These are phyloP conservation scores for Meghimatium bilineatum DNA, from an alignment of 2,888 invertebrate species.

Conservation along the genomic window DNA sequence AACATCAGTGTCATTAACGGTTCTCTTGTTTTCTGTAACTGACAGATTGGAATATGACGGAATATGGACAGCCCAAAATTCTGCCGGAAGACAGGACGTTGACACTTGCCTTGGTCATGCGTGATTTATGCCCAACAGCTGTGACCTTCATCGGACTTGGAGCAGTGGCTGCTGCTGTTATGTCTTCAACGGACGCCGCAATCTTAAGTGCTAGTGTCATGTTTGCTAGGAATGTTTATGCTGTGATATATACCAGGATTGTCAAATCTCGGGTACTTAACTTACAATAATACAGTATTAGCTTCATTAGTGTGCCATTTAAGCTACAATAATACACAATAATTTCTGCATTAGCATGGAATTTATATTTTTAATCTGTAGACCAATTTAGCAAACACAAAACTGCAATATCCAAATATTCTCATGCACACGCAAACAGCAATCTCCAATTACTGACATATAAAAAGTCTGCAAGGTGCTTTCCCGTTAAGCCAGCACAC, in stretches of 20 bases:
- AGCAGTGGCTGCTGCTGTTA: slow-evolving; percentile 98
- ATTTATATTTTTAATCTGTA: no score
- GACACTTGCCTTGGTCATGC: slow-evolving; percentile 97
- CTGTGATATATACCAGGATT: slow-evolving; percentile 92
- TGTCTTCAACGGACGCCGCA: slow-evolving; percentile 99
- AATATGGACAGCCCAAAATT: slow-evolving; percentile 79
- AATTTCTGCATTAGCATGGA: no score
- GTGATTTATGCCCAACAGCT: slow-evolving; percentile 95
- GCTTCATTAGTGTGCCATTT: no score
- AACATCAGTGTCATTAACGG: no score
- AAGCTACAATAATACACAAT: no score
- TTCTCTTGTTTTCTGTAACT: not conserved
- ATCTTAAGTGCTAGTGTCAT: slow-evolving; percentile 98
- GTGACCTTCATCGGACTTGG: slow-evolving; percentile 98
- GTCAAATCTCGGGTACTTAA: not conserved
- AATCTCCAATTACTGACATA: no score
- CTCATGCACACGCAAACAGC: no score
- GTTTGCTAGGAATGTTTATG: slow-evolving; percentile 99
- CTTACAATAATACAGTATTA: no score
- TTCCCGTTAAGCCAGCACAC: no score
- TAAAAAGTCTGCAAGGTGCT: no score
- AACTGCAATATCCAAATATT: no score
- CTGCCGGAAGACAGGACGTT: slow-evolving; percentile 86
- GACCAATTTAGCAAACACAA: no score
- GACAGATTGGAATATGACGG: slow-evolving; percentile 97